A percentile compares a stretch with the other conserved stretches of the same genome.
phyloP scores from a whole-genome alignment of 2,797 vertebrate species.

The Pangasius larnaudii region DNA sequence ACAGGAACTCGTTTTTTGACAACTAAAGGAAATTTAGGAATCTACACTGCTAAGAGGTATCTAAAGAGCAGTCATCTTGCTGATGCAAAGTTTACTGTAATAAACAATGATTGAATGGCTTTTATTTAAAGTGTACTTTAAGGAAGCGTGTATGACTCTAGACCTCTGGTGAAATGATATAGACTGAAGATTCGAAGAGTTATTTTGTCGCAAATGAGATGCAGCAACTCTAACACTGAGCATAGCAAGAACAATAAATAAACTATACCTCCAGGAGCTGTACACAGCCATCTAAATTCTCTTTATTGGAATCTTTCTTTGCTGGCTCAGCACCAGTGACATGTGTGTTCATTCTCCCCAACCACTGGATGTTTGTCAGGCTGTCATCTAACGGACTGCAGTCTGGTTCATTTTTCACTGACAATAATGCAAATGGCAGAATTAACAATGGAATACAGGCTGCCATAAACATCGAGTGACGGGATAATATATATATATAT shows the following conservation, averaged over 20 bases:
- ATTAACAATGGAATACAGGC: not conserved
- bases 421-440: not conserved
- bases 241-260: too few species aligned
- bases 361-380: slow-evolving; percentile 91
- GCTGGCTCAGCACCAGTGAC: slow-evolving; percentile 67
- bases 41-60: not conserved
- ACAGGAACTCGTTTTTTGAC: not conserved
- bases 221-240: not conserved
- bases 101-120: not conserved
- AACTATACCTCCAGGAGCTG: slow-evolving; percentile 63
- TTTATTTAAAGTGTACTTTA: not conserved
- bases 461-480: not conserved
- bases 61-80: not conserved
- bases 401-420: slow-evolving; percentile 69
- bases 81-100: not conserved
- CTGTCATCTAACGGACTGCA: slow-evolving; percentile 81
- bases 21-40: not conserved
- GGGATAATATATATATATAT: not conserved
- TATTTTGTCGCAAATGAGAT: not conserved
- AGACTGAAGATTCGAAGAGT: not conserved
- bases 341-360: slow-evolving; percentile 83
- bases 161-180: not conserved
- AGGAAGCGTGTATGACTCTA: not conserved
- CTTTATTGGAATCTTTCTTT: slow-evolving; percentile 73
- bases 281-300: slow-evolving; percentile 68